These are phyloP conservation scores for Thamnophis sirtalis DNA, from an alignment of 2,113 vertebrate species.

Conservation along the genomic window DNA sequence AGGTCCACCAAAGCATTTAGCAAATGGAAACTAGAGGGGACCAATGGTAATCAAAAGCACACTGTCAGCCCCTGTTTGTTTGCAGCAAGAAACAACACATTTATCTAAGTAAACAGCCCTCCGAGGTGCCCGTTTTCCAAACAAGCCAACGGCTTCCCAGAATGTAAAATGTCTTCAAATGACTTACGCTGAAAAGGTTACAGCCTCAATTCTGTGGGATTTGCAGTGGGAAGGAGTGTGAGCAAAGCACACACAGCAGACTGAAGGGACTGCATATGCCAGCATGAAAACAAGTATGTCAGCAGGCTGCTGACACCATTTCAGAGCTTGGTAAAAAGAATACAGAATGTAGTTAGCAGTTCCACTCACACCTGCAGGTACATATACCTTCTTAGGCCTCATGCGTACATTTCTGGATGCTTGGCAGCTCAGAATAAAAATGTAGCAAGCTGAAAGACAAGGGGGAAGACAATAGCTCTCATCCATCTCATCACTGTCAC, in stretches of 20 bases:
- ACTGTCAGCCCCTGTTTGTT: conserved; percentile 36
- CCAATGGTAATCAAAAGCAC: conserved; percentile 39
- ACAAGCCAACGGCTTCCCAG: neutral
- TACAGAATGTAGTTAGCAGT: neutral
- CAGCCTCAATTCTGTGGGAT: conserved; percentile 2
- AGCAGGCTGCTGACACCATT: neutral
- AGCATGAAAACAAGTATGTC: neutral
- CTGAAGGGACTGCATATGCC: neutral
- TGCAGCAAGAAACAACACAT: conserved; percentile 30
- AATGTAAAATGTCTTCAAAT: conserved; percentile 24
- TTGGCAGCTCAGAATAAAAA: neutral
- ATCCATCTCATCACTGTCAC: neutral
- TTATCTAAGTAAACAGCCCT: neutral
- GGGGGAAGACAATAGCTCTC: neutral
- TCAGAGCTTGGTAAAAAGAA: neutral
- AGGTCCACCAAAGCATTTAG: conserved; percentile 38
- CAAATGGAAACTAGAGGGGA: conserved; percentile 29
- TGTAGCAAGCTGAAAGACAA: neutral
- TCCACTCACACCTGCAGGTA: neutral
- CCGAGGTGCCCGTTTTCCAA: neutral
- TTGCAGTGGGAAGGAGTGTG: neutral
- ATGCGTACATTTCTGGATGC: neutral
- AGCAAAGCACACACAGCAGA: neutral
- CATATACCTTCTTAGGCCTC: neutral
- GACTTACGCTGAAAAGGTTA: neutral